These are phyloP conservation scores for Pedionomus torquatus DNA, from an alignment of 2,113 vertebrate species.

Conservation along the genomic window DNA sequence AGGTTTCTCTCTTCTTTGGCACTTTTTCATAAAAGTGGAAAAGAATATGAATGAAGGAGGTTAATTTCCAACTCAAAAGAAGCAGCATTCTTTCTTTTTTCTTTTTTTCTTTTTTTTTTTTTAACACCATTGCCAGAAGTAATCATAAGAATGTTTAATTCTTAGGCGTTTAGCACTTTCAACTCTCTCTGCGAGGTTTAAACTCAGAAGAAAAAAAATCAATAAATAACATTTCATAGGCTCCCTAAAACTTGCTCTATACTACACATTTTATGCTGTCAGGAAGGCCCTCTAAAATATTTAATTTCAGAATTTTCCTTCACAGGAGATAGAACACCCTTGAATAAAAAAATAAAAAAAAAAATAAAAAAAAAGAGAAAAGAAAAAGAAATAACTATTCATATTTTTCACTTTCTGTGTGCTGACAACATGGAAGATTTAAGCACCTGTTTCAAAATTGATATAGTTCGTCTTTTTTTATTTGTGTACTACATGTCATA, in stretches of 20 bases:
- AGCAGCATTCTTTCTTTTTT: not conserved
- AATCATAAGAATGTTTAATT: conserved; percentile 51
- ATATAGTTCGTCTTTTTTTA: not conserved
- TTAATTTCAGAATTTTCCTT: not conserved
- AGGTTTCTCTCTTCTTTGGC: not conserved
- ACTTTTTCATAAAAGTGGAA: conserved; percentile 17
- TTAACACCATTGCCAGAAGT: not conserved
- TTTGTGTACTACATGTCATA: not conserved
- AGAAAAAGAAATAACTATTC: not conserved
- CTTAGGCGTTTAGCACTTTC: conserved; percentile 35
- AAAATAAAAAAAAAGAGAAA: not conserved
- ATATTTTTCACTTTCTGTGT: not conserved
- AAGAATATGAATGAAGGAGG: not conserved
- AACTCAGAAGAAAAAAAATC: conserved; percentile 7
- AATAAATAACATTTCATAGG: not conserved
- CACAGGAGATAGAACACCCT: not conserved
- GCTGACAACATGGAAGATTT: not conserved
- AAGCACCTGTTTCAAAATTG: not conserved
- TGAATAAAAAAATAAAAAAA: not conserved
- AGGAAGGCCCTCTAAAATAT: not conserved
- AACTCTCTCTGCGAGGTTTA: conserved; percentile 12
- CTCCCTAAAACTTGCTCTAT: not conserved
- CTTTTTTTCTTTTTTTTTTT: not conserved
- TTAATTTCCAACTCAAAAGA: conserved; percentile 16
- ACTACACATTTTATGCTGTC: not conserved